Conservation (phyloP, 2,797 vertebrate genomes). For the Sorex maritimensis region DNA sequence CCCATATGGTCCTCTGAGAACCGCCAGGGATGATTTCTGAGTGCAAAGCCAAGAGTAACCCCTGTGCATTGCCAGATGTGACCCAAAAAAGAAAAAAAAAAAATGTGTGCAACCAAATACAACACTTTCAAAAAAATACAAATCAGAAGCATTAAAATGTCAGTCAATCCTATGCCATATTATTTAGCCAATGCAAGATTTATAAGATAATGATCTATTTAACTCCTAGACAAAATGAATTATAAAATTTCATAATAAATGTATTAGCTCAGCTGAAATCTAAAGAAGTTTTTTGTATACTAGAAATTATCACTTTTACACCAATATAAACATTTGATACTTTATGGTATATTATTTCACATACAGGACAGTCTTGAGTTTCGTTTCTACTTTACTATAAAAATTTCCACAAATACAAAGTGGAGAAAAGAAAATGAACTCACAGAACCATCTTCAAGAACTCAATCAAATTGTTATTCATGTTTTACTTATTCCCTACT, state of each 20-base stretch:
- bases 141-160: too few species aligned
- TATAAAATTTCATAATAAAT: neutral
- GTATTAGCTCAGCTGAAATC: slow-evolving; percentile 16
- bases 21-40: too few species aligned
- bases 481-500: neutral
- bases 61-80: too few species aligned
- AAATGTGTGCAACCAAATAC: too few species aligned
- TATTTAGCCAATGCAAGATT: too few species aligned
- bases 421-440: slow-evolving; percentile 9
- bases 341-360: neutral
- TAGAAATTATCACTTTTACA: neutral
- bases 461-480: slow-evolving; percentile 1
- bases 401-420: slow-evolving; percentile 33
- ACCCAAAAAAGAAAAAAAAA: too few species aligned
- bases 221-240: neutral
- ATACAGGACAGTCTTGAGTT: neutral
- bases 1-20: too few species aligned
- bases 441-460: neutral
- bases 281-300: slow-evolving; percentile 28
- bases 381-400: slow-evolving; percentile 48
- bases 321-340: slow-evolving; percentile 33
- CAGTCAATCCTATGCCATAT: too few species aligned
- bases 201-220: too few species aligned
- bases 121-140: too few species aligned
- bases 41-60: too few species aligned